These are phyloP conservation scores for Rhyzopertha dominica DNA, from an alignment of 1,140 invertebrate genomes.

Conservation along the genomic window DNA sequence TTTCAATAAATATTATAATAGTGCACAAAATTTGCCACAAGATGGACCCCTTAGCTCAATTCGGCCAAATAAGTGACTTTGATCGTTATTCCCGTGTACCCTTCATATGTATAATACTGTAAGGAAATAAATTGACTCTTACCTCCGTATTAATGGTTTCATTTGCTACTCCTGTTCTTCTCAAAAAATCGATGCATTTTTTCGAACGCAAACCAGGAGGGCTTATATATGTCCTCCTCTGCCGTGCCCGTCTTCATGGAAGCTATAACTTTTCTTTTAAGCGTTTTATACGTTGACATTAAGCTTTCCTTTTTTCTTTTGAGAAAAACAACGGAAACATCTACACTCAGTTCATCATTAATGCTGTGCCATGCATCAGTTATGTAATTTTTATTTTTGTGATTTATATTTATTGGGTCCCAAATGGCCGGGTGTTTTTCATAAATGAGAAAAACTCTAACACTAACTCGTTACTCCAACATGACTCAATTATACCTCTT, in stretches of 20 bases:
- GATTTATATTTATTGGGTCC: constrained; percentile 21
- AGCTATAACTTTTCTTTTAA: constrained; percentile 20
- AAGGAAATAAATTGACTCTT: no score
- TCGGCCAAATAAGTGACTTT: no score
- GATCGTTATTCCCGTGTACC: no score
- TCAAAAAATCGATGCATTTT: constrained; percentile 22
- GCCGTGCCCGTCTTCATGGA: constrained; percentile 15
- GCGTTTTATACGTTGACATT: constrained; percentile 29
- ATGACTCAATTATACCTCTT: no score
- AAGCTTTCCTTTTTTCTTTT: constrained; percentile 37
- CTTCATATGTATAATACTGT: not conserved
- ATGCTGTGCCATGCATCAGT: constrained; percentile 23
- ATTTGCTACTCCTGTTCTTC: no score
- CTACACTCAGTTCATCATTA: constrained; percentile 7
- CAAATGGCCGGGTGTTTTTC: constrained; percentile 24
- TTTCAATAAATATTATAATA: no score
- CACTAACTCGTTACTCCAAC: constrained; percentile 23
- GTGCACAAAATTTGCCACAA: no score
- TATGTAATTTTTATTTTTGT: constrained; percentile 22
- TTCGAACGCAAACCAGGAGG: constrained; percentile 31
- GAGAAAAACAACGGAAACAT: constrained; percentile 19
- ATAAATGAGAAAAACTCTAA: constrained; percentile 24
- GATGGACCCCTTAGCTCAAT: no score
- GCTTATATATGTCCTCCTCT: constrained; percentile 23
- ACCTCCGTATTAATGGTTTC: not conserved